Base-by-base conservation (phyloP, 2,888 invertebrate genomes). In the Melipona bicolor region DNA sequence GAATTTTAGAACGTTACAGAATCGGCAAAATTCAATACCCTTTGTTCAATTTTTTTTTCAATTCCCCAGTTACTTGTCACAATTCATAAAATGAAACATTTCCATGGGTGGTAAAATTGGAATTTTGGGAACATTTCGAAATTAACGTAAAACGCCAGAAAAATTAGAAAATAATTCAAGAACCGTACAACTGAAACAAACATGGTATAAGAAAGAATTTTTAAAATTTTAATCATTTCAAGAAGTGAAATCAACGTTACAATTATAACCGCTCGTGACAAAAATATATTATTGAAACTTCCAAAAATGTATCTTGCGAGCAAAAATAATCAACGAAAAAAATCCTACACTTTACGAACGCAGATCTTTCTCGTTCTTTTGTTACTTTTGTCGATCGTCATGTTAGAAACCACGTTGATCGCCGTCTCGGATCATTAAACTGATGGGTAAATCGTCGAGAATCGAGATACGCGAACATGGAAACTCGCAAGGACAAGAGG, bases 361-460 rank as follows among this genome's bases (percentile, higher is more conserved):
- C 43, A 43, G 43, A 9, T 43, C 43, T 1, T 43, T 9, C 6
- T 9, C 43, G 43, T 43, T 2, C 43, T 43, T 43, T 43, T n/a
- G n/a, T n/a, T n/a, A 15, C 56, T 56, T 59, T 59, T 59, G 56
- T 15, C 5, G n/a, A 15, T n/a, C 56, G 5, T 0, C n/a, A 5
- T 24, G 56, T 59, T 78, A 64, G 68, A 77, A 59, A 77, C 70
- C 17, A 43, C 43, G 80, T 68, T 75, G 79, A 87, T 88, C 81
- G 67, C 76, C 54, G 67, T 81, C 77, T 73, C 87, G 84, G 85
- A 61, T 89, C 81, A 68, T 89, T 90, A 88, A 67, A 79, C 83
- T 74, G 74, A 89, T 87, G 67, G 74, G 78, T 79, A 80, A 65
- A 88, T 86, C 75, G 76, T 70, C 64, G 52, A 43, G 24, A n/a